These are phyloP conservation scores for Acrossocheilus fasciatus DNA, from an alignment of 2,797 vertebrate species.

Conservation along the genomic window DNA sequence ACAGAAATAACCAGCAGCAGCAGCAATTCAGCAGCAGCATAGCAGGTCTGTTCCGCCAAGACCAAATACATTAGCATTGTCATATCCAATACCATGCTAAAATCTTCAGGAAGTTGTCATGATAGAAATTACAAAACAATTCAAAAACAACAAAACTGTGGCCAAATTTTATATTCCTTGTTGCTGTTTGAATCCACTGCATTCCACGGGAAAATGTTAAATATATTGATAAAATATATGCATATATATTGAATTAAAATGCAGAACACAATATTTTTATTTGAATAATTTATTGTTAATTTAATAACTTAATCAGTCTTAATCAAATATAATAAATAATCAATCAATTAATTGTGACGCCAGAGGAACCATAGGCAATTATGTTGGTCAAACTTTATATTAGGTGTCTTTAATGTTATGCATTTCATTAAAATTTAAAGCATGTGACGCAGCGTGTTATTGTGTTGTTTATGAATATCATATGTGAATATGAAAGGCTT, in stretches of 20 bases:
- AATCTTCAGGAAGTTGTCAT: too few relatives aligned
- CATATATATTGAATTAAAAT: background rate
- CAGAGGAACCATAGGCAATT: background rate
- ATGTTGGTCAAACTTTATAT: background rate
- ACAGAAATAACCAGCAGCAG: background rate
- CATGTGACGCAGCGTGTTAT: background rate
- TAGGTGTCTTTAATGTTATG: background rate
- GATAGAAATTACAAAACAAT: background rate
- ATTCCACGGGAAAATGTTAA: background rate
- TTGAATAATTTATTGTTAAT: slow-evolving; percentile 4
- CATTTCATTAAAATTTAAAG: background rate
- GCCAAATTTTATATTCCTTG: background rate
- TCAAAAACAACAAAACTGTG: background rate
- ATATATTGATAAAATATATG: too few relatives aligned
- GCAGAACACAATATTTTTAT: background rate
- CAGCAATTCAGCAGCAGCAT: too few relatives aligned
- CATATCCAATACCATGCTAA: too few relatives aligned
- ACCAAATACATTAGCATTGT: background rate
- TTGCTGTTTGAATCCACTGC: background rate
- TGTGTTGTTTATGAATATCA: background rate
- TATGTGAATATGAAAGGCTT: background rate
- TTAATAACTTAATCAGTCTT: background rate
- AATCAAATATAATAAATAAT: too few relatives aligned
- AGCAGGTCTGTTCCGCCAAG: background rate
- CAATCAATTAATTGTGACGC: background rate